A percentile compares a stretch with the other conserved stretches of the same genome.
Conservation (phyloP, 2,797 vertebrate species). For the Myiotriccus ornatus region DNA sequence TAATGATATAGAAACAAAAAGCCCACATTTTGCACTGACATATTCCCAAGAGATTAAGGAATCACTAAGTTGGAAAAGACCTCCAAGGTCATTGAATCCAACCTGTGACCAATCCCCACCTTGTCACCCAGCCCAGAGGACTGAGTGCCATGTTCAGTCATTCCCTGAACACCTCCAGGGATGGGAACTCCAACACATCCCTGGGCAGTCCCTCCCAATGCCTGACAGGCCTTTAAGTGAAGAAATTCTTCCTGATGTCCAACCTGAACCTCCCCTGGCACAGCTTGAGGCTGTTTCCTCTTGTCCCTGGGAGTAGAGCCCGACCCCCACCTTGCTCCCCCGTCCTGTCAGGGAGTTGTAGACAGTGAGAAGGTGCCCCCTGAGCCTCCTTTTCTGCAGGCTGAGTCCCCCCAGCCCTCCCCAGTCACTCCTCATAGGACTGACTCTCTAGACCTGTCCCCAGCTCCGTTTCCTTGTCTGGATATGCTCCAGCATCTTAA, state of each 20-base stretch:
- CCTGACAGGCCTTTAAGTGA: not conserved
- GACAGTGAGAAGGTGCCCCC: rapidly evolving
- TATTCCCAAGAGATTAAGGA: not conserved
- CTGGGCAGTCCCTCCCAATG: not conserved
- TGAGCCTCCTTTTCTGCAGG: not conserved
- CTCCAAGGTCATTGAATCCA: rapidly evolving
- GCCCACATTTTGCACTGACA: not conserved
- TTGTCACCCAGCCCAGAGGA: not conserved
- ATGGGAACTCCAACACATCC: not conserved
- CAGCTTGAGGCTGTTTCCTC: not conserved
- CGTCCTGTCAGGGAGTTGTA: not conserved
- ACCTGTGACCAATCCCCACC: rapidly evolving
- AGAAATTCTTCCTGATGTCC: not conserved
- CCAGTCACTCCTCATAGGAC: not conserved
- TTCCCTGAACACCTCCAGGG: not conserved
- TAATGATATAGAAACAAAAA: not conserved
- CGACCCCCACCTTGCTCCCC: not conserved
- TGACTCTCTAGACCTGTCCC: not conserved
- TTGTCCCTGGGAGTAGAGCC: not conserved
- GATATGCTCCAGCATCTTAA: rapidly evolving
- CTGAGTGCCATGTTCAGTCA: not conserved
- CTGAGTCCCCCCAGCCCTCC: not conserved
- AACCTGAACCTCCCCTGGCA: not conserved
- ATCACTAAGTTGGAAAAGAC: not conserved
- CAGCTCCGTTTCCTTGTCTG: not conserved